Evolutionary conservation across 2,797 vertebrate species (phyloP), one percentile per base, ranked within the genome.

Genomic region (Rhyacichthys aspro): DNA sequence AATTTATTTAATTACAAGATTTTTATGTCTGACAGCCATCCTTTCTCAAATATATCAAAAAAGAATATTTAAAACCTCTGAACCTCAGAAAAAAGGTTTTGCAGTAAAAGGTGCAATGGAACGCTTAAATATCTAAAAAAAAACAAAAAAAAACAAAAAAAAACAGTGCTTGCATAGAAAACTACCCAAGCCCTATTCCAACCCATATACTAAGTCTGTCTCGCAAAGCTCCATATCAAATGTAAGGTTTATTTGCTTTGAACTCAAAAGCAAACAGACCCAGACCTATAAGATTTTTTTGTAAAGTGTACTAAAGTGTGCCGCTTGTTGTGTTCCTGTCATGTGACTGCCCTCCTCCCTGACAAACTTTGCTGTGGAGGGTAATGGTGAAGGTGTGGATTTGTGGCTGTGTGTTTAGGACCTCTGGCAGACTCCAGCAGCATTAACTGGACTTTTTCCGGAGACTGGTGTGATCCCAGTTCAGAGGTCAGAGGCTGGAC

Each of bases 361-460:
- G 34, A 18, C 34, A 37, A 50, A 50, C 50, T 53, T 53, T 53
- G 37, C 17, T 41, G 50, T 5, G 36, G 36, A 39, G 11, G 39
- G 36, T 50, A 37, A 18, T n/a, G 50, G 8, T 23, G 3, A 36
- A 53, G 37, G 18, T 54, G 50, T 9, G 37, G 50, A 50, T 16
- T 50, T 50, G 15, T 14, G 33, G 16, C 33, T 16, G 12, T 50
- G 34, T 7, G 15, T 2, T 15, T 43, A 23, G 1, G 23, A 12
- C 1, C 28, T 9, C 9, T 2, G 42, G 15, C 57, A 45, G 56
- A 55, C 59, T 57, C 63, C 43, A 66, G 1, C 55, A 32, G 67
- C 62, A 61, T 70, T 54, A 64, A 54, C 48, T 46, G 74, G 62
- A 43, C 58, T 68, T 59, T 62, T 55, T 32, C 42, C 53, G 49